Percentiles rank a stretch among this genome's conserved stretches.
Conservation (phyloP, 2,113 vertebrate species). For the Epinephelus lanceolatus region DNA sequence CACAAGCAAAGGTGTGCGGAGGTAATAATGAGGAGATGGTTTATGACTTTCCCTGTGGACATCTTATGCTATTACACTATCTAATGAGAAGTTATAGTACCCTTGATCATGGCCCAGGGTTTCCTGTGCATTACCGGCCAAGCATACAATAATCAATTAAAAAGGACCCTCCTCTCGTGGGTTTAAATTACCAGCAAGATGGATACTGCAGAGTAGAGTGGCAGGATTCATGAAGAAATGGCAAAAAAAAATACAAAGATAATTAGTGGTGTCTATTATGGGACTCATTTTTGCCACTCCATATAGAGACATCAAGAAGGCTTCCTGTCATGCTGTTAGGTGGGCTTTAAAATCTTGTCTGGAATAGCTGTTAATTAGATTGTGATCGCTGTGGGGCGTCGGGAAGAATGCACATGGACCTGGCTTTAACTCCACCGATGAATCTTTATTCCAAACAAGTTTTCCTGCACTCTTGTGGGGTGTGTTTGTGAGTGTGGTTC, state of each 20-base stretch:
- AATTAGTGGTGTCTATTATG: constrained; percentile 12
- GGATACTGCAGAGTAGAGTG: background rate
- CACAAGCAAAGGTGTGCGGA: constrained; percentile 47
- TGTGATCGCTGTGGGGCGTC: background rate
- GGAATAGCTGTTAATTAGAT: constrained; percentile 5
- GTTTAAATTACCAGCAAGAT: constrained; percentile 43
- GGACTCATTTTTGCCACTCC: background rate
- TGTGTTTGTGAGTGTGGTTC: background rate
- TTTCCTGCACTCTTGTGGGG: background rate
- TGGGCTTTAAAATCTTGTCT: constrained; percentile 11
- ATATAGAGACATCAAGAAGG: constrained; percentile 5
- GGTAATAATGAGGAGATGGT: constrained; percentile 60
- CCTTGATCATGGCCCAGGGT: constrained; percentile 73
- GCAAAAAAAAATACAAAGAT: background rate
- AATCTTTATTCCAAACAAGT: background rate
- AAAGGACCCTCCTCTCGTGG: constrained; percentile 34
- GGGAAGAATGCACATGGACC: background rate
- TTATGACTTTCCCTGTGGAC: constrained; percentile 67
- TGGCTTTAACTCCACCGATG: background rate
- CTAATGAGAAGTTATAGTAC: constrained; percentile 74
- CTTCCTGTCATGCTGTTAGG: background rate
- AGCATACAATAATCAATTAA: constrained; percentile 65
- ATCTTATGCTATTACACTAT: constrained; percentile 69
- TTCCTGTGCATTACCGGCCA: constrained; percentile 62
- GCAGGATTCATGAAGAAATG: constrained; percentile 12